These are phyloP conservation scores for Climacteris rufus DNA, from an alignment of 2,113 vertebrate species.

Conservation along the genomic window DNA sequence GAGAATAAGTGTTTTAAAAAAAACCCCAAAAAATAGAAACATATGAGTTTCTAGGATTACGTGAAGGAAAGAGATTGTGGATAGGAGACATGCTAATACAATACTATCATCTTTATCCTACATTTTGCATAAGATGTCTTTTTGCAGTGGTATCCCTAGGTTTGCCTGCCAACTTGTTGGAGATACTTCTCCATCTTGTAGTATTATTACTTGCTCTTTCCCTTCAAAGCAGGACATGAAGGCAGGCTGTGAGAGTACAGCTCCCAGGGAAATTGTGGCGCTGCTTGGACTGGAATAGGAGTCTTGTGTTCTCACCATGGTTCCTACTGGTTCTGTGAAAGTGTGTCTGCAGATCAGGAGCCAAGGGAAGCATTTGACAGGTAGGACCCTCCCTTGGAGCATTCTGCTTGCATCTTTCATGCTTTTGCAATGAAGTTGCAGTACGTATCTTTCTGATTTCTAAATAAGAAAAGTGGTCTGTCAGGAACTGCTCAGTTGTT, in stretches of 20 bases:
- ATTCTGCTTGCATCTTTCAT: neutral
- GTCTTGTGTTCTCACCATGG: neutral
- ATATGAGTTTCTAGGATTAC: neutral
- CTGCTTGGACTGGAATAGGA: neutral
- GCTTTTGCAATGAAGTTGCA: neutral
- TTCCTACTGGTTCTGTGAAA: neutral
- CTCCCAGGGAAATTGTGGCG: neutral
- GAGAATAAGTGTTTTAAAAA: neutral
- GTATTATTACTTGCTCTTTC: neutral
- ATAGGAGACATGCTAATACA: neutral
- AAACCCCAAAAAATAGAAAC: neutral
- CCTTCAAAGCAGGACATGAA: neutral
- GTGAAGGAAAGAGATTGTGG: neutral
- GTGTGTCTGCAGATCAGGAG: neutral
- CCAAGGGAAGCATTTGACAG: neutral
- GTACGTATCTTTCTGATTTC: neutral
- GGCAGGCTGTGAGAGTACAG: neutral
- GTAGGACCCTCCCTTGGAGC: neutral
- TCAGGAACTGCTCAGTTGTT: conserved; percentile 33
- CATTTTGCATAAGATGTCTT: neutral
- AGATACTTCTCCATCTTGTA: neutral
- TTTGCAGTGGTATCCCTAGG: neutral
- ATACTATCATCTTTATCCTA: neutral
- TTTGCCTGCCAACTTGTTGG: neutral
- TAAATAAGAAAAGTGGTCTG: neutral